phyloP scores from a whole-genome alignment of 2,113 vertebrate genomes.

The Mus pahari region DNA sequence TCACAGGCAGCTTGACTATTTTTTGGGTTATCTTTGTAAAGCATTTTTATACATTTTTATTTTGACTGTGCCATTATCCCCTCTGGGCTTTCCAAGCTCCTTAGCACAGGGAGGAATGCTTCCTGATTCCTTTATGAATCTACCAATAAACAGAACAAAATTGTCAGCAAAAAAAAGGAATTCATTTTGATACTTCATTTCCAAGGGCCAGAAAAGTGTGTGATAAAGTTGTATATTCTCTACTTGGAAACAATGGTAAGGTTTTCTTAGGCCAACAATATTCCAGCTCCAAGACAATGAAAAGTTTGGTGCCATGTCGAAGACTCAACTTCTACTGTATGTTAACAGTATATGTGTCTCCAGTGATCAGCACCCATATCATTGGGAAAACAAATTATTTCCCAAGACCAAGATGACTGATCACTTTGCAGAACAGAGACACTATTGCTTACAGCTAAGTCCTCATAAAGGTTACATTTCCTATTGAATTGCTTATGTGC shows the following conservation, averaged over 20 bases:
- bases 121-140: background rate
- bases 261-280: background rate
- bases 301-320: background rate
- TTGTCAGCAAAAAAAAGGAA: conserved; percentile 22
- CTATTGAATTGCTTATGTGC: conserved; percentile 10
- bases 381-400: background rate
- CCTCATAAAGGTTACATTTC: background rate
- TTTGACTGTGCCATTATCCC: background rate
- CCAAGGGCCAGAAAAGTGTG: background rate
- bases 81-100: background rate
- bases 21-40: background rate
- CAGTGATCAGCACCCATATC: background rate
- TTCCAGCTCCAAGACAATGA: background rate
- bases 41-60: background rate
- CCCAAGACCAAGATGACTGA: background rate
- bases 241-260: background rate
- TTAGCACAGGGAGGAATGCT: background rate
- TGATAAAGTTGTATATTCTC: background rate
- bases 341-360: background rate
- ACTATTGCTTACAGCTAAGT: background rate
- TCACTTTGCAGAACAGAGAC: background rate
- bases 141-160: background rate
- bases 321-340: background rate
- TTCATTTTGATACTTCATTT: background rate
- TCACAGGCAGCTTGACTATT: background rate